These are phyloP conservation scores for mouse (Mus musculus) DNA, from an alignment of 2,113 vertebrate species.

Conservation along the genomic window DNA sequence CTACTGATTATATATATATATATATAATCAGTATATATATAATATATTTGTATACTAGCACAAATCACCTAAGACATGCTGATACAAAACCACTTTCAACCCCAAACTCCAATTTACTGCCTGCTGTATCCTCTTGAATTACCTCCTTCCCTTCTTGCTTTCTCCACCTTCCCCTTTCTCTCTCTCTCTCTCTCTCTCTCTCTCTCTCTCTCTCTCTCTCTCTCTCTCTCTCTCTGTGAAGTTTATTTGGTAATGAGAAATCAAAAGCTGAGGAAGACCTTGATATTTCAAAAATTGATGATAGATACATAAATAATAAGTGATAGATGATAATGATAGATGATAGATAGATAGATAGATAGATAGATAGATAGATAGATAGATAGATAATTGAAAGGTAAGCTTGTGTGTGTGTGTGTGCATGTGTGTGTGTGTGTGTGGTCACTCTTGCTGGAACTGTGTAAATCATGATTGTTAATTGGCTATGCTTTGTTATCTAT, in stretches of 20 bases:
- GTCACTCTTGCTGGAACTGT: not conserved
- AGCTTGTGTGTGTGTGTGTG: not conserved
- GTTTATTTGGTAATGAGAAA: not conserved
- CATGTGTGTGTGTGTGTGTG: not conserved
- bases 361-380: not conserved
- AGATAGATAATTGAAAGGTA: not conserved
- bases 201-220: too few relatives aligned
- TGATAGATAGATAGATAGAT: not conserved
- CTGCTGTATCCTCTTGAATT: rapidly evolving
- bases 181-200: too few relatives aligned
- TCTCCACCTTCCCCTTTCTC: too few relatives aligned
- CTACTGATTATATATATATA: not conserved
- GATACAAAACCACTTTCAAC: not conserved
- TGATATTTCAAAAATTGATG: not conserved
- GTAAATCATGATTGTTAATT: not conserved
- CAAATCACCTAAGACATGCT: not conserved
- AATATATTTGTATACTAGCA: too few relatives aligned
- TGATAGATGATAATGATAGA: not conserved
- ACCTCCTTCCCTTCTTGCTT: too few relatives aligned
- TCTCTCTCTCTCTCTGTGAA: too few relatives aligned
- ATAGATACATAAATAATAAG: not conserved
- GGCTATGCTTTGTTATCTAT: not conserved
- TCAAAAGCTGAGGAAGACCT: not conserved
- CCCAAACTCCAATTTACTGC: not conserved
- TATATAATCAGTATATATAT: too few relatives aligned